Evolutionary conservation across 2,888 invertebrate genomes (phyloP), one percentile per base, ranked within the genome.

Genomic region (Stegophylla sp.): DNA sequence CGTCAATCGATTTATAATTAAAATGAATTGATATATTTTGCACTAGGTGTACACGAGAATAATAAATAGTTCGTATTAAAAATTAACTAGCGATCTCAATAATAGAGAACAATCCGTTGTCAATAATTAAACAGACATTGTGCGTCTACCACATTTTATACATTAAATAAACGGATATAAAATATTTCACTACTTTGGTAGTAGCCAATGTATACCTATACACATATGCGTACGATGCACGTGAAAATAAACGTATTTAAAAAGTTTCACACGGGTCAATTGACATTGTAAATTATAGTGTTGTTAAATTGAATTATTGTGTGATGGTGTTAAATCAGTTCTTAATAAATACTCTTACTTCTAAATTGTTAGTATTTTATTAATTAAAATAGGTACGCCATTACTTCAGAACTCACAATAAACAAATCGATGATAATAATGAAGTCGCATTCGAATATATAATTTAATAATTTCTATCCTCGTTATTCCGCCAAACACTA

Each of bases 51-150:
- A 41, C 15, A 28, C 34, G 17, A 28, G 73, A 59, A 59, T 45
- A 59, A 45, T 59, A 26, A 73, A 73, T 45, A n/a, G 23, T 10
- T 45, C 43, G n/a, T 17, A 45, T 73, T 59, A 73, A 72, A 73
- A 73, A 73, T 59, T 59, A 2, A 73, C n/a, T 13, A n/a, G 17
- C 43, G n/a, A 26, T 45, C 59, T 45, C 73, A 73, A 73, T 73
- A 59, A 73, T 59, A 45, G 59, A 73, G 59, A 73, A 73, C 43
- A 73, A 73, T 59, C 59, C 59, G 0, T 45, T n/a, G 13, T 59
- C 15, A 73, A 73, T 73, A 73, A 59, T 73, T 73, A 59, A 73
- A 73, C 26, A 45, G 43, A 59, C 43, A 3, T n/a, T 4, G 56
- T 53, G 41, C 17, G 23, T 43, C n/a, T n/a, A n/a, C 17, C 43